phyloP scores from a whole-genome alignment of 2,797 vertebrate species.

The Cyclopterus lumpus region DNA sequence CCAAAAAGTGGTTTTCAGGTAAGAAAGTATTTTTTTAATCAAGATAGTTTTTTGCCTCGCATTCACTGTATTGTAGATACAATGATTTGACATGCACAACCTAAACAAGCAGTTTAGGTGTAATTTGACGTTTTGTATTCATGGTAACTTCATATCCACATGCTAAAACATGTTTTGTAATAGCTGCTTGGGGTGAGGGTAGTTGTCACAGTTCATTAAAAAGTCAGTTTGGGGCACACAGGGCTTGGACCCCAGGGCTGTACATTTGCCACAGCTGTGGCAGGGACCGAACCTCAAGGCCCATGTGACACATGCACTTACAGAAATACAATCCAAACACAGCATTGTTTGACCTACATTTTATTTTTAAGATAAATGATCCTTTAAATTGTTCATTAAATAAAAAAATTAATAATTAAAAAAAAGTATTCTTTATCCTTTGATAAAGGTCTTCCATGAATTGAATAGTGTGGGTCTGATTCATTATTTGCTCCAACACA shows the following conservation, averaged over 20 bases:
- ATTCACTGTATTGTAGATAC: background rate
- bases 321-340: background rate
- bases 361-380: background rate
- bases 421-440: background rate
- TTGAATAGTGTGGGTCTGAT: background rate
- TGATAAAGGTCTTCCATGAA: background rate
- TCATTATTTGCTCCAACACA: background rate
- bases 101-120: background rate
- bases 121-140: background rate
- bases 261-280: background rate
- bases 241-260: background rate
- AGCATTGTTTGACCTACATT: background rate
- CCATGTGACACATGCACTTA: background rate
- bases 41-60: too few relatives aligned
- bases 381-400: background rate
- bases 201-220: background rate
- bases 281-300: background rate
- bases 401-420: too few relatives aligned
- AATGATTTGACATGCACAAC: too few relatives aligned
- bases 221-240: background rate
- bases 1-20: too few relatives aligned
- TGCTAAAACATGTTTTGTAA: background rate
- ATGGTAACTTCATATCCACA: background rate
- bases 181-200: background rate
- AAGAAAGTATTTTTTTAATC: too few relatives aligned